Conservation (phyloP, 2,888 invertebrate species). For the Agrilus biguttatus region DNA sequence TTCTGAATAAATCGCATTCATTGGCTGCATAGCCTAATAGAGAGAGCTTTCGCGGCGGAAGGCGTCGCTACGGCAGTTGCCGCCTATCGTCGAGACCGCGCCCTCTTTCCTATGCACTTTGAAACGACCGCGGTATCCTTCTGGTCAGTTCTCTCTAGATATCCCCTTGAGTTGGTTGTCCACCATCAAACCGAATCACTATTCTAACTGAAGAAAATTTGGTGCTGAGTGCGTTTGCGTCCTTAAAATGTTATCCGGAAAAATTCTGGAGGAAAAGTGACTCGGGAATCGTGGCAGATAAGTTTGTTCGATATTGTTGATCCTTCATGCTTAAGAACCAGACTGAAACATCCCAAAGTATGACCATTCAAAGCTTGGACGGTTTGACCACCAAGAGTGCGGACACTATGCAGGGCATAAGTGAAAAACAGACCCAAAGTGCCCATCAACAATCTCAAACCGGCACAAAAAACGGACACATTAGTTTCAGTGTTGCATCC, state of each 20-base stretch:
- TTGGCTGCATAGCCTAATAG: conserved; percentile 11
- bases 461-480: conserved; percentile 44
- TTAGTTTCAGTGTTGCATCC: conserved; percentile 80
- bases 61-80: background rate
- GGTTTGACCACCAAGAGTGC: conserved; percentile 24
- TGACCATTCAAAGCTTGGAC: conserved; percentile 48
- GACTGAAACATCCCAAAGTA: conserved; percentile 41
- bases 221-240: background rate
- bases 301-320: background rate
- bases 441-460: conserved; percentile 16
- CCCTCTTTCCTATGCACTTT: too few species aligned
- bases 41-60: conserved; percentile 4
- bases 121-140: too few species aligned
- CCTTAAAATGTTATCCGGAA: conserved; percentile 2
- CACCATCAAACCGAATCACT: too few species aligned
- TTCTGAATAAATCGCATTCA: conserved; percentile 9
- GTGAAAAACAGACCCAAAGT: conserved; percentile 8
- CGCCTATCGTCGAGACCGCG: too few species aligned
- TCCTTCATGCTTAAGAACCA: conserved; percentile 48
- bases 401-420: conserved; percentile 23
- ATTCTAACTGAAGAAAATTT: background rate
- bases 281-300: too few species aligned
- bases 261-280: background rate
- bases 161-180: too few species aligned
- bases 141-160: too few species aligned